Base-by-base conservation (phyloP, 2,797 vertebrate species). In the Taeniopygia guttata region DNA sequence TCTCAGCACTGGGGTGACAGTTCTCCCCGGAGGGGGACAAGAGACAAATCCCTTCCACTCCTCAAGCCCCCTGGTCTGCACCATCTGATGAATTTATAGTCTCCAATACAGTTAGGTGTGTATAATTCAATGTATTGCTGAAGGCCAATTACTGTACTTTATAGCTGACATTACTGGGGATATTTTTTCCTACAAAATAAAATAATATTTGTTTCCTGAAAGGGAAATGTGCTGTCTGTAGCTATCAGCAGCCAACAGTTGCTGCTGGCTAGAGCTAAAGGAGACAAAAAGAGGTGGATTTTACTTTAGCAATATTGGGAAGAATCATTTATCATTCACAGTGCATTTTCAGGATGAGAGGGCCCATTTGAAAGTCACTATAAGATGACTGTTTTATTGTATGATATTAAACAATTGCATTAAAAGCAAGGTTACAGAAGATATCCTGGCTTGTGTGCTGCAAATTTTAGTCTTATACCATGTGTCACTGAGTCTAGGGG, bases 71-170 rank as follows among this genome's bases (percentile, higher is more conserved):
- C 85, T 90, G 89, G 93, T 80, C 93, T 82, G 89, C 52, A 76
- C 89, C 73, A 58, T 69, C 79, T 93, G 91, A 97, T 96, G 95
- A 96, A 97, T 97, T 94, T 97, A 96, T 95, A 45, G 89, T 70
- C 91, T 95, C 83, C 94, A 95, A 88, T 88, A 76, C 77, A 80
- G 87, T 92, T 96, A 94, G 85, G 52, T 96, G 91, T 82, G 83
- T 92, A 96, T 96, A 97, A 96, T 94, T 93, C 90, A 93, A 90
- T 94, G 85, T 82, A 90, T 93, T 94, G 83, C 93, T 93, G 83
- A 95, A 94, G 91, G 96, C 82, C 85, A 87, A 94, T 96, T 96
- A 94, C 94, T 95, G 95, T 95, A 96, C 95, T 96, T 96, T 95
- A 97, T 96, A 93, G 94, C 94, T 94, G 93, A 96, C 95, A 96